These are phyloP conservation scores for Lagorchestes hirsutus DNA, from an alignment of 2,797 vertebrate genomes.

Conservation along the genomic window DNA sequence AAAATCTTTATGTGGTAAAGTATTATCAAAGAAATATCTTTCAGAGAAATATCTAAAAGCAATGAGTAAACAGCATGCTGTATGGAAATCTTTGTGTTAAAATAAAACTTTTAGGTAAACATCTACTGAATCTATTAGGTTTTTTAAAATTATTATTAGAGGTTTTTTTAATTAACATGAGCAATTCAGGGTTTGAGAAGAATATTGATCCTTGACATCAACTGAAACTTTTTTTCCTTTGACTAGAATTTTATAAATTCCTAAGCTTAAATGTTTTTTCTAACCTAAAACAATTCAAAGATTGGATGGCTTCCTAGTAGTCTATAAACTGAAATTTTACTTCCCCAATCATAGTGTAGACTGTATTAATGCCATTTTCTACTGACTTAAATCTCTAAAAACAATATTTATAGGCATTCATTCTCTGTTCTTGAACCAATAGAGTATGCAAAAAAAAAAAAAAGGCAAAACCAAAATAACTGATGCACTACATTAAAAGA, in stretches of 20 bases:
- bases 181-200: background rate
- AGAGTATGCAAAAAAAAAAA: conserved; percentile 32
- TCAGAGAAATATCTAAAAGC: background rate
- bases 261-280: background rate
- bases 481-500: conserved; percentile 57
- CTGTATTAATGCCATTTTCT: conserved; percentile 38
- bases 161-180: background rate
- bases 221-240: background rate
- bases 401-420: background rate
- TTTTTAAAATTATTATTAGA: too few relatives aligned
- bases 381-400: conserved; percentile 42
- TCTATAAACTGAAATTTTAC: background rate
- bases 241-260: conserved; percentile 41
- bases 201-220: background rate
- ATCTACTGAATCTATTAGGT: background rate
- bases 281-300: conserved; percentile 18
- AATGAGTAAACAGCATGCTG: background rate
- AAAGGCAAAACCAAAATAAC: conserved; percentile 52
- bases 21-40: background rate
- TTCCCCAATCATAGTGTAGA: background rate
- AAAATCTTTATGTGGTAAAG: background rate
- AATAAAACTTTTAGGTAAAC: background rate
- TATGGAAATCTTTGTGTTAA: background rate
- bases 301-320: conserved; percentile 21
- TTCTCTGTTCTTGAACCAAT: conserved; percentile 13